phyloP scores from a whole-genome alignment of 2,888 invertebrate species.

The Cinara cedri region DNA sequence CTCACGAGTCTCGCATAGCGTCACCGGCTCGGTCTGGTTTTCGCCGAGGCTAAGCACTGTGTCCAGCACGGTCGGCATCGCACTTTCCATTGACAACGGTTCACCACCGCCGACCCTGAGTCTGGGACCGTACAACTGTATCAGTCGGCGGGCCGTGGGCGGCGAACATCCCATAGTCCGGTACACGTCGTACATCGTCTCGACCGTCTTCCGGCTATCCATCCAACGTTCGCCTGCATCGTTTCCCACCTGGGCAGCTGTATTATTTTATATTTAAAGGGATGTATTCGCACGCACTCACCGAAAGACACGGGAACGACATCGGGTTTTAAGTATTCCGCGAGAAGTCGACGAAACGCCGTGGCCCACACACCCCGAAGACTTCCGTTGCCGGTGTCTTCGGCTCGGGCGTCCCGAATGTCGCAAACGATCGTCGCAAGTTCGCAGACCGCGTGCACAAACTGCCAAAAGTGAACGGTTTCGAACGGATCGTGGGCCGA shows the following conservation, averaged over 20 bases:
- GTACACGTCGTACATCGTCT: constrained; percentile 28
- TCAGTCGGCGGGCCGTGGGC: constrained; percentile 5
- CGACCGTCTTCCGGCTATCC: constrained; percentile 13
- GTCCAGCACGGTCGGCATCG: constrained; percentile 11
- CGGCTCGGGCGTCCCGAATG: neutral
- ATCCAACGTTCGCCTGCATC: constrained; percentile 6
- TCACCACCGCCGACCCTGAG: neutral
- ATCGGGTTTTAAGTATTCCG: neutral
- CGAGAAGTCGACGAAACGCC: constrained; percentile 9
- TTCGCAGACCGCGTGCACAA: constrained; percentile 21
- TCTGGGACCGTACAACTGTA: constrained; percentile 23
- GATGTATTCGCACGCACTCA: neutral
- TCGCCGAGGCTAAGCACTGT: neutral
- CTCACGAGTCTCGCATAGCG: too few relatives aligned
- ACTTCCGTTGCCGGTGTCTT: neutral
- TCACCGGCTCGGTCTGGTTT: neutral
- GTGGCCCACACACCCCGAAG: neutral
- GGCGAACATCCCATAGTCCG: neutral
- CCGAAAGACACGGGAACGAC: neutral
- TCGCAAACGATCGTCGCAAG: constrained; percentile 2
- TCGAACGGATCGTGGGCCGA: constrained; percentile 48
- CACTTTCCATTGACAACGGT: neutral
- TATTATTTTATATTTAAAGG: neutral
- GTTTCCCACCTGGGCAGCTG: neutral
- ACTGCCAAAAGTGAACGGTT: constrained; percentile 41